Evolutionary conservation across 2,888 invertebrate species (phyloP).

Genomic region (Phengaris alcon): DNA sequence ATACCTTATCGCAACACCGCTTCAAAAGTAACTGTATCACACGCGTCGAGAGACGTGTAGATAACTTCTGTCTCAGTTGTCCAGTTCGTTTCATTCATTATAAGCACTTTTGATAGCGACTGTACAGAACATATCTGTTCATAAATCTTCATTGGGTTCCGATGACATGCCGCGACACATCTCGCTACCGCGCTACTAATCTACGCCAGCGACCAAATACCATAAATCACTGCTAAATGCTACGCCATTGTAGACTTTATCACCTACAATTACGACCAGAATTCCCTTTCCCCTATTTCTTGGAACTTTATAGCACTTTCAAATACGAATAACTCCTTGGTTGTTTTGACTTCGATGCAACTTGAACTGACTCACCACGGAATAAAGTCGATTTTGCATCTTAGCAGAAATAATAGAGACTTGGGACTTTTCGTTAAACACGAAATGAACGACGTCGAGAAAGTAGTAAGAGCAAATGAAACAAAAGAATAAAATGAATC

Average conservation of each 20-base stretch:
- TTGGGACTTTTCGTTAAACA: conserved; percentile 74
- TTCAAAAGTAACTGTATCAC: conserved; percentile 7
- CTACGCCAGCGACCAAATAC: conserved; percentile 46
- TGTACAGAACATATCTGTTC: conserved; percentile 65
- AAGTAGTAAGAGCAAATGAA: conserved; percentile 46
- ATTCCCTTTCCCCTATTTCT: conserved; percentile 3
- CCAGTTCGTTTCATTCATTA: conserved; percentile 27
- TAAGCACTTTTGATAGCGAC: conserved; percentile 55
- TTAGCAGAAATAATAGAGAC: conserved; percentile 51
- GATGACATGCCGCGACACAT: conserved; percentile 79
- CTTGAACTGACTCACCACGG: conserved; percentile 48
- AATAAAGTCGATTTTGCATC: conserved; percentile 55
- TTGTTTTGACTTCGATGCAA: conserved; percentile 44
- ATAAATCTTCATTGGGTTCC: conserved; percentile 79
- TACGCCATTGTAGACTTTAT: conserved; percentile 39
- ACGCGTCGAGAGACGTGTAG: conserved; percentile 3
- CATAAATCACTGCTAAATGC: conserved; percentile 44
- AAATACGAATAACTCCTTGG: conserved; percentile 27
- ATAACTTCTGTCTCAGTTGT: conserved; percentile 26
- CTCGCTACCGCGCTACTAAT: conserved; percentile 72
- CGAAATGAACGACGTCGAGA: conserved; percentile 51
- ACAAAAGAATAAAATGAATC: conserved; percentile 40
- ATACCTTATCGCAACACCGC: neutral
- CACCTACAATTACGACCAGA: neutral
- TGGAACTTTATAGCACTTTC: conserved; percentile 27